phyloP scores from a whole-genome alignment of 2,113 vertebrate genomes.

The Cololabis saira region DNA sequence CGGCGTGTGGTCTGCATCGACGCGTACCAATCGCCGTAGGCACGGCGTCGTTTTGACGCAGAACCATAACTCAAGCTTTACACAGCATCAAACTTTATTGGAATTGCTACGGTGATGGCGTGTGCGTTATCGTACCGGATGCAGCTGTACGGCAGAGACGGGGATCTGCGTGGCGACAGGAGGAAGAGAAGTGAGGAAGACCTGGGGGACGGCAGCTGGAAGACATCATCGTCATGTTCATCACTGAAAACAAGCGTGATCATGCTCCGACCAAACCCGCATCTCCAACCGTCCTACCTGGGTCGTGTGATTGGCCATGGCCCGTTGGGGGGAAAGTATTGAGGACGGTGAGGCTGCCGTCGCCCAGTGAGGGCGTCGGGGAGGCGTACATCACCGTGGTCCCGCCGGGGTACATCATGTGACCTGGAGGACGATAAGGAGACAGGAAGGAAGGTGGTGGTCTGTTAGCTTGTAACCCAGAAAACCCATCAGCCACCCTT shows the following conservation, averaged over 20 bases:
- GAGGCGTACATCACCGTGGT: conserved; percentile 92
- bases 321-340: conserved; percentile 90
- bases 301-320: conserved; percentile 84
- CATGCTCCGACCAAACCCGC: background rate
- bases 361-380: conserved; percentile 86
- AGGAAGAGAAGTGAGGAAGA: conserved; percentile 90
- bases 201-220: conserved; percentile 88
- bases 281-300: conserved; percentile 18
- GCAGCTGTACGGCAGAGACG: conserved; percentile 93
- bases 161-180: conserved; percentile 93
- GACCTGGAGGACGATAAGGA: conserved; percentile 88
- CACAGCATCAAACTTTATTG: too few relatives aligned
- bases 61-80: too few relatives aligned
- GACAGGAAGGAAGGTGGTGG: conserved; percentile 74
- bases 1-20: too few relatives aligned
- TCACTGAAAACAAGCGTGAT: background rate
- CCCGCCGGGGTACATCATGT: conserved; percentile 94
- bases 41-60: too few relatives aligned
- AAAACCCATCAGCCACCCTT: too few relatives aligned
- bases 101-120: background rate
- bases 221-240: background rate
- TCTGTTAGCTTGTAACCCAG: too few relatives aligned
- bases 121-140: conserved; percentile 77
- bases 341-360: conserved; percentile 90
- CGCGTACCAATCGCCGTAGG: too few relatives aligned